These are phyloP conservation scores for Ectropis grisescens DNA, from an alignment of 1,140 invertebrate species.

Conservation along the genomic window DNA sequence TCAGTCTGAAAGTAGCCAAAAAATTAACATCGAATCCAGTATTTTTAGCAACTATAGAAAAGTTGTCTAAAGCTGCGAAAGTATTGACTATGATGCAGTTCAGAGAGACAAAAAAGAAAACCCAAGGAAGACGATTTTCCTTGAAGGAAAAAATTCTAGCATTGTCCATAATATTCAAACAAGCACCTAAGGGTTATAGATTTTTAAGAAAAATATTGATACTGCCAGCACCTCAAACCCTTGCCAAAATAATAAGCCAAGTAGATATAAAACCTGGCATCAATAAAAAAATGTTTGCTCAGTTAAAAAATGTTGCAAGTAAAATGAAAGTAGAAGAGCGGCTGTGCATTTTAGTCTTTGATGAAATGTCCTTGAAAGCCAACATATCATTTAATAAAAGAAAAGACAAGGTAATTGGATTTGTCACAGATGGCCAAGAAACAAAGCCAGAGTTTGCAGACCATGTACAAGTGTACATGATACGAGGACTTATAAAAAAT, in stretches of 20 bases:
- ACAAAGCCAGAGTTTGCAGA: conserved; percentile 13
- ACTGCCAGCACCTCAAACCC: conserved; percentile 7
- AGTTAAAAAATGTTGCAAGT: conserved; percentile 8
- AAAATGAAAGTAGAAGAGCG: conserved; percentile 13
- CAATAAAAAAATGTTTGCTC: conserved; percentile 10
- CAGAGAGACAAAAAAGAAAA: conserved; percentile 1
- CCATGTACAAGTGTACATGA: conserved; percentile 20
- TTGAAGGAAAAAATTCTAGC: conserved; percentile 10
- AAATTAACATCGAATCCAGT: conserved; percentile 1
- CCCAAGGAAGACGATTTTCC: conserved; percentile 6
- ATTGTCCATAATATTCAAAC: conserved; percentile 7
- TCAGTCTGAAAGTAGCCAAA: too few relatives aligned
- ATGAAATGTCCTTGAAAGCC: conserved; percentile 10
- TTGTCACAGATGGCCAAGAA: conserved; percentile 11
- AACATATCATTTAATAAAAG: conserved; percentile 6
- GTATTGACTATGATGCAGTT: conserved; percentile 1
- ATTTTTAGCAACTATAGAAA: not conserved
- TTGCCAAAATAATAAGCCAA: conserved; percentile 4
- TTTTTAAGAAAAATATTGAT: conserved; percentile 12
- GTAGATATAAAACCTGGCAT: conserved; percentile 11
- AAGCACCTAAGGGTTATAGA: conserved; percentile 8
- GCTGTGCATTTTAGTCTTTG: conserved; percentile 18
- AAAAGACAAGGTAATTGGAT: conserved; percentile 14
- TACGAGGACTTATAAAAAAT: conserved; percentile 15
- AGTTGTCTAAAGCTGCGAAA: not conserved